Conservation (phyloP, 2,113 vertebrate species). For the Malurus melanocephalus region DNA sequence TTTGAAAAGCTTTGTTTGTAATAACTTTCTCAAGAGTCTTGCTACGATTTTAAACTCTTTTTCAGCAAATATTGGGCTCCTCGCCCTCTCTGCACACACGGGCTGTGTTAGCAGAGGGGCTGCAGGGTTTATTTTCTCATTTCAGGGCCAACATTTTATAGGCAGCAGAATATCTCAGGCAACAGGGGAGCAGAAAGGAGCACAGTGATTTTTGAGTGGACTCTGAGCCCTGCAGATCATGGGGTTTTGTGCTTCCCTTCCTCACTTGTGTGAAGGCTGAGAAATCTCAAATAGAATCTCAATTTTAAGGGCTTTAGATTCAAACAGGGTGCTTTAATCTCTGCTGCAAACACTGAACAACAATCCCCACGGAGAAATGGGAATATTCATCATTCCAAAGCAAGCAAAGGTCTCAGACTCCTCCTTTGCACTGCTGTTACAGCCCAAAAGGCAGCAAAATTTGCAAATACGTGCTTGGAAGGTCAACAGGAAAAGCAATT, state of each 20-base stretch:
- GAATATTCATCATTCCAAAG: background rate
- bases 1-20: background rate
- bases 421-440: background rate
- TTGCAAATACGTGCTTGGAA: background rate
- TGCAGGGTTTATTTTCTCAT: background rate
- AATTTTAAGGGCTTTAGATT: background rate
- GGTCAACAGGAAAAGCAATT: conserved; percentile 26
- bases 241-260: background rate
- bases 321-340: background rate
- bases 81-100: background rate
- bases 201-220: background rate
- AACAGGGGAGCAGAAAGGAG: background rate
- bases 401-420: background rate
- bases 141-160: background rate
- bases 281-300: background rate
- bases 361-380: background rate
- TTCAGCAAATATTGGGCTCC: background rate
- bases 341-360: background rate
- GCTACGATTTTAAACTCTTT: background rate
- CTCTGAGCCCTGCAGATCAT: background rate
- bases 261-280: background rate
- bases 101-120: background rate
- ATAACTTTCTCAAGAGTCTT: background rate
- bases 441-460: background rate
- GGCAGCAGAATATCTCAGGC: conserved; percentile 16